phyloP scores from a whole-genome alignment of 2,888 invertebrate genomes.

The Melieria omissa region DNA sequence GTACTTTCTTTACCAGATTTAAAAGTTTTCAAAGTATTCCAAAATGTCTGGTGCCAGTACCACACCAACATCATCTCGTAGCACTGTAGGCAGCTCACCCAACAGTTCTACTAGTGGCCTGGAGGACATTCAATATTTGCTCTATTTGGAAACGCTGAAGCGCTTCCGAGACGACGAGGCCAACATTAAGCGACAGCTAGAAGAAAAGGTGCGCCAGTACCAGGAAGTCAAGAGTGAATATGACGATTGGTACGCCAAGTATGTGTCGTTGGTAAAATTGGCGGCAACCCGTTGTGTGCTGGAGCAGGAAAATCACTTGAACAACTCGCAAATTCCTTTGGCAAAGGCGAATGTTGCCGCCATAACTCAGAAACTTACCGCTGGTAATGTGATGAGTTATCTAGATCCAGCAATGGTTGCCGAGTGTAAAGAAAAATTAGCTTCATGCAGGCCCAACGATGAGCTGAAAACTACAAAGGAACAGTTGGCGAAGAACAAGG shows the following conservation, averaged over 20 bases:
- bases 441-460: slow-evolving; percentile 29
- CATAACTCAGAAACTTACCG: slow-evolving; percentile 43
- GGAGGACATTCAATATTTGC: slow-evolving; percentile 55
- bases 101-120: slow-evolving; percentile 9
- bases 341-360: slow-evolving; percentile 35
- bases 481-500: slow-evolving; percentile 49
- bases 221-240: slow-evolving; percentile 54
- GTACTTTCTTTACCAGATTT: too few relatives aligned
- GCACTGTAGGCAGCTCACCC: neutral
- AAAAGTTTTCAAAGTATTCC: too few relatives aligned
- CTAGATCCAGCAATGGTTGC: slow-evolving; percentile 42
- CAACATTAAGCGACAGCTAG: slow-evolving; percentile 53
- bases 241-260: slow-evolving; percentile 45
- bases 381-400: slow-evolving; percentile 45
- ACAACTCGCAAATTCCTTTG: slow-evolving; percentile 33
- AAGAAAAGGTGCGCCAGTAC: slow-evolving; percentile 53
- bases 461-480: slow-evolving; percentile 41
- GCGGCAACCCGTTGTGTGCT: slow-evolving; percentile 45
- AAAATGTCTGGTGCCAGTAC: slow-evolving; percentile 18
- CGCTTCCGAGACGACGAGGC: slow-evolving; percentile 53
- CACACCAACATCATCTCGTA: slow-evolving; percentile 7
- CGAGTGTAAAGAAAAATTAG: slow-evolving; percentile 41
- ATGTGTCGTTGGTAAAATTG: slow-evolving; percentile 47
- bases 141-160: slow-evolving; percentile 56
- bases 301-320: slow-evolving; percentile 30